Conservation (phyloP, 2,797 vertebrate species). For the Adrianichthys oophorus region DNA sequence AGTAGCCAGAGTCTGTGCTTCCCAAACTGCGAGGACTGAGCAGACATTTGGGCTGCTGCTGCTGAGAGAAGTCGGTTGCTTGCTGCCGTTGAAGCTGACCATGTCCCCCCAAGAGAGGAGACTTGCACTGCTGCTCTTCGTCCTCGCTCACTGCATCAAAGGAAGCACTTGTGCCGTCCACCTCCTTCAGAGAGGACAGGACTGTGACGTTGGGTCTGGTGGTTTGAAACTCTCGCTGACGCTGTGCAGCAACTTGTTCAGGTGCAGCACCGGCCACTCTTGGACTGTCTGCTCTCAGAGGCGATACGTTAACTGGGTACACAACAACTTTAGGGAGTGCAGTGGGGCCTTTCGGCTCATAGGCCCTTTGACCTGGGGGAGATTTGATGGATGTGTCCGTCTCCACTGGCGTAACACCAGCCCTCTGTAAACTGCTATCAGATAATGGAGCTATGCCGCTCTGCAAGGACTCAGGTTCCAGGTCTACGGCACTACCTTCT, state of each 20-base stretch:
- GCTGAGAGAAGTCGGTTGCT: constrained; percentile 93
- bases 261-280: constrained; percentile 82
- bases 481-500: constrained; percentile 85
- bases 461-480: constrained; percentile 84
- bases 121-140: constrained; percentile 84
- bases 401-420: constrained; percentile 71
- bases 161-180: constrained; percentile 76
- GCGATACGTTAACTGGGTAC: constrained; percentile 89
- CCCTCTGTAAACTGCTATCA: constrained; percentile 79
- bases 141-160: constrained; percentile 74
- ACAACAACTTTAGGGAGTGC: constrained; percentile 94
- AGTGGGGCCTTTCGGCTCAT: constrained; percentile 82
- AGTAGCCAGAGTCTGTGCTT: constrained; percentile 97
- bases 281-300: constrained; percentile 87
- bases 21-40: constrained; percentile 95
- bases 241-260: constrained; percentile 83
- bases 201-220: constrained; percentile 76
- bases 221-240: constrained; percentile 84
- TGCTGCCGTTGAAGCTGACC: constrained; percentile 96
- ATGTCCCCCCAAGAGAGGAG: constrained; percentile 77
- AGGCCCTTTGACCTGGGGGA: constrained; percentile 64
- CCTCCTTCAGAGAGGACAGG: constrained; percentile 81
- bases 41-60: constrained; percentile 91
- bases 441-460: constrained; percentile 76
- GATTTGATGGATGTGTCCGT: constrained; percentile 69